Evolutionary conservation across 2,888 invertebrate genomes (phyloP), one percentile per base, ranked within the genome.

Genomic region (Resseliella maxima): DNA sequence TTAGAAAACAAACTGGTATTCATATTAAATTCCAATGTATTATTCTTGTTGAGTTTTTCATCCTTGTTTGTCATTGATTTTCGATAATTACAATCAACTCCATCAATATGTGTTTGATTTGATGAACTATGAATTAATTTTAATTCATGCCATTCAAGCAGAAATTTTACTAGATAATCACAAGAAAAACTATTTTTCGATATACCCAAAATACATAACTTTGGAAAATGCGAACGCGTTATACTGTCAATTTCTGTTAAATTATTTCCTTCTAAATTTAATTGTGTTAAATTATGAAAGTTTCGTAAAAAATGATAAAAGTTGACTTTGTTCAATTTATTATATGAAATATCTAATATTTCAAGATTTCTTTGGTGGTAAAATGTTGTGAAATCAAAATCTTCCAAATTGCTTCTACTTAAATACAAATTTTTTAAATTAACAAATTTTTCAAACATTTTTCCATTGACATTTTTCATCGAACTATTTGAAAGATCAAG

Each of bases 261-360:
- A 24, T 59, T 59, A 59, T 59, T 59, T 15, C 24, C 59, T 24
- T 59, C 59, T 24, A 59, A 59, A 24, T 59, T 59, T 24, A 59
- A 24, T 24, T 2, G 2, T 1, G 5, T 24, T 59, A 59, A 59
- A 59, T 59, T 59, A 2, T 59, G 59, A 10, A 59, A 59, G 10
- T 59, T 59, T 24, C 59, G 59, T 59, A 59, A 24, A 59, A 59
- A 59, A 1, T 15, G 59, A 59, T 59, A 59, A 59, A 59, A 59
- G 24, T 59, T 24, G 24, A 59, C 24, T 10, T n/a, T n/a, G 24
- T 59, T 59, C 59, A 59, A 59, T 15, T 59, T 59, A 59, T 59
- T 59, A 24, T 59, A 59, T 10, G 59, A 59, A 59, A 24, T 59
- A 24, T 59, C 59, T 10, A 59, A 59, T 2, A 24, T 15, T 59